Percentiles rank a stretch among this genome's conserved stretches.
These are phyloP conservation scores for Zapus hudsonius DNA, from an alignment of 2,113 vertebrate genomes.

Conservation along the genomic window DNA sequence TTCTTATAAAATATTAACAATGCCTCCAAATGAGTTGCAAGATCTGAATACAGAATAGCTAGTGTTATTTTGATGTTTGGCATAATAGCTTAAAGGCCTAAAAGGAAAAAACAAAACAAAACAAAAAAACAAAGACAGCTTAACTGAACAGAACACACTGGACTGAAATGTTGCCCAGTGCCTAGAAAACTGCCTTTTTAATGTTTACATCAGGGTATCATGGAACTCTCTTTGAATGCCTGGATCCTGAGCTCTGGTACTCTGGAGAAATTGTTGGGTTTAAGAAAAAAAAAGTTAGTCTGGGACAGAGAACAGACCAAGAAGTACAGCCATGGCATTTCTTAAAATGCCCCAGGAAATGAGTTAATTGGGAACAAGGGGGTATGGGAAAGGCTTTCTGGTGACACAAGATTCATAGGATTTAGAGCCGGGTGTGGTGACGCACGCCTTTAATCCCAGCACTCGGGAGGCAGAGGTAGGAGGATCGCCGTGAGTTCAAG, in stretches of 20 bases:
- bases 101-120: conserved; percentile 28
- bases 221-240: conserved; percentile 53
- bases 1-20: conserved; percentile 80
- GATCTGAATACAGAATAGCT: conserved; percentile 74
- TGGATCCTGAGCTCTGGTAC: conserved; percentile 2
- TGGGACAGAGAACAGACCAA: conserved; percentile 52
- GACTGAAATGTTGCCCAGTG: conserved; percentile 71
- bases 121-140: conserved; percentile 61
- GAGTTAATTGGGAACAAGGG: conserved; percentile 56
- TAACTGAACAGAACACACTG: conserved; percentile 63
- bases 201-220: conserved; percentile 55
- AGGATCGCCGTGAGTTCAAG: too few species aligned
- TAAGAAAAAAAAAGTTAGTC: conserved; percentile 56
- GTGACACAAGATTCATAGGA: conserved; percentile 42
- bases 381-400: conserved; percentile 29
- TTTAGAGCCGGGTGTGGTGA: too few species aligned
- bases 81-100: conserved; percentile 71
- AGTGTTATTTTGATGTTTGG: conserved; percentile 73
- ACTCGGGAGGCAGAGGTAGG: too few species aligned
- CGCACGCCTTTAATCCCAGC: too few species aligned
- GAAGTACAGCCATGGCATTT: not conserved
- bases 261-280: conserved; percentile 54
- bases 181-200: conserved; percentile 69
- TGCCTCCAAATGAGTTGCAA: conserved; percentile 73
- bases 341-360: conserved; percentile 58